These are phyloP conservation scores for Bombus cullumanus DNA, from an alignment of 1,140 invertebrate genomes.

Conservation along the genomic window DNA sequence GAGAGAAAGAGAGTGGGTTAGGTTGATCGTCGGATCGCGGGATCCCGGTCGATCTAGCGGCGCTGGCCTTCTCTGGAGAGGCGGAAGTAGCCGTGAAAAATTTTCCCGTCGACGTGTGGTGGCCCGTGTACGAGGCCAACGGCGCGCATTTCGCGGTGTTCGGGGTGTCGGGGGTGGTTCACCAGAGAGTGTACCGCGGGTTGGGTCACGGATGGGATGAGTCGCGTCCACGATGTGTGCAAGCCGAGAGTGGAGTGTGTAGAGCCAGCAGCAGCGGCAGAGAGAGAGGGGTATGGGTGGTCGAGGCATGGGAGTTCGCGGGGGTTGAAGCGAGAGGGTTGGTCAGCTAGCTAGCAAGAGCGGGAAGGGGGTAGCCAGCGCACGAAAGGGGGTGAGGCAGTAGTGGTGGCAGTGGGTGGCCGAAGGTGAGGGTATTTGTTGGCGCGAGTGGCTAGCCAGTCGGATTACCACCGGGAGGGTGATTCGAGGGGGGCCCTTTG, in stretches of 20 bases:
- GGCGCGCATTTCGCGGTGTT: constrained; percentile 79
- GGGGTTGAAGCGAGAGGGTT: constrained; percentile 2
- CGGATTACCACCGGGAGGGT: constrained; percentile 80
- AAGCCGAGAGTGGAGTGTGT: constrained; percentile 42
- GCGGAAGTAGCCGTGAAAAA: constrained; percentile 78
- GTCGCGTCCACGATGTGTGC: constrained; percentile 61
- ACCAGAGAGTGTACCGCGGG: constrained; percentile 79
- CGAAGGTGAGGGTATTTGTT: constrained; percentile 82
- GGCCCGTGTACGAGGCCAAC: constrained; percentile 73
- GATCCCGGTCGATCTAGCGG: constrained; percentile 67
- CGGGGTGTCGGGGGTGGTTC: constrained; percentile 81
- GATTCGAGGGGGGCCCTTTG: constrained; percentile 65
- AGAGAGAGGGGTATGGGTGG: background rate
- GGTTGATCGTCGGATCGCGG: constrained; percentile 66
- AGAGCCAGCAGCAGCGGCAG: background rate
- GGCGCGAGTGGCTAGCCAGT: constrained; percentile 83
- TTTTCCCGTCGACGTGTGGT: constrained; percentile 77
- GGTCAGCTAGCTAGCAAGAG: constrained; percentile 1
- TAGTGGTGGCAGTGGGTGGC: constrained; percentile 74
- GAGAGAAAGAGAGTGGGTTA: constrained; percentile 32
- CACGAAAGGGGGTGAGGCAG: constrained; percentile 52
- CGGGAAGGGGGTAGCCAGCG: background rate
- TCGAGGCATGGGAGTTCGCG: background rate
- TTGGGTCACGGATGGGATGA: constrained; percentile 70
- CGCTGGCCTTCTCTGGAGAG: constrained; percentile 62